A percentile compares a stretch with the other conserved stretches of the same genome.
These are phyloP conservation scores for Listrodromus nycthemerus DNA, from an alignment of 2,888 invertebrate genomes.

Conservation along the genomic window DNA sequence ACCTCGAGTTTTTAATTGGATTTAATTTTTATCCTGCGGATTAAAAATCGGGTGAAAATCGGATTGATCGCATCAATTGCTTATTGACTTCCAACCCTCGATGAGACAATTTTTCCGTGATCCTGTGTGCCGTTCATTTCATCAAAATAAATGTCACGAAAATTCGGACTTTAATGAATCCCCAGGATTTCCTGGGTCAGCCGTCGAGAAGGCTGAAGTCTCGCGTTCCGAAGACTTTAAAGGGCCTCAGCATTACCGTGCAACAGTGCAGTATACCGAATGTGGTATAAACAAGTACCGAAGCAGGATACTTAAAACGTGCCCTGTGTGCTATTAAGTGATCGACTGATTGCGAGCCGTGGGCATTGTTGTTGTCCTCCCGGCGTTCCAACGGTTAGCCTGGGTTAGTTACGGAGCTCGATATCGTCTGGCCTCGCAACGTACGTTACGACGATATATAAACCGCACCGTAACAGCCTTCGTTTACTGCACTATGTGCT, in stretches of 20 bases:
- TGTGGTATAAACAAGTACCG: constrained; percentile 10
- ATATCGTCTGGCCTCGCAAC: constrained; percentile 52
- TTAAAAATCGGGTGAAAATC: too few species aligned
- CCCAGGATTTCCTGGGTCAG: too few species aligned
- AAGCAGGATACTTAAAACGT: constrained; percentile 49
- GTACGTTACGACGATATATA: neutral
- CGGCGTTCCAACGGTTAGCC: constrained; percentile 57
- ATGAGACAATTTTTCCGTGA: too few species aligned
- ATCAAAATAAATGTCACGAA: too few species aligned
- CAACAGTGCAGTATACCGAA: constrained; percentile 16
- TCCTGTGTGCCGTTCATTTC: too few species aligned
- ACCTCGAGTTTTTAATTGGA: too few species aligned
- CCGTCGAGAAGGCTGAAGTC: neutral
- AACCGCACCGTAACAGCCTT: neutral
- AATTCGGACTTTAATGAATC: too few species aligned
- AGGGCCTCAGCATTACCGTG: neutral
- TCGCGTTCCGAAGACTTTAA: constrained; percentile 1
- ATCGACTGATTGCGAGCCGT: constrained; percentile 52
- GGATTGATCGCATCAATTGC: too few species aligned
- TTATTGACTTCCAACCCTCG: too few species aligned
- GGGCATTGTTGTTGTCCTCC: constrained; percentile 63
- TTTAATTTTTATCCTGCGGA: too few species aligned
- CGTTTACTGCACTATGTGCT: neutral
- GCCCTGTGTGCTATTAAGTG: constrained; percentile 58
- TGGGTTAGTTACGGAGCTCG: constrained; percentile 58